Evolutionary conservation across 2,797 vertebrate species (phyloP), one percentile per base, ranked within the genome.

Genomic region (Propithecus deckenii): DNA sequence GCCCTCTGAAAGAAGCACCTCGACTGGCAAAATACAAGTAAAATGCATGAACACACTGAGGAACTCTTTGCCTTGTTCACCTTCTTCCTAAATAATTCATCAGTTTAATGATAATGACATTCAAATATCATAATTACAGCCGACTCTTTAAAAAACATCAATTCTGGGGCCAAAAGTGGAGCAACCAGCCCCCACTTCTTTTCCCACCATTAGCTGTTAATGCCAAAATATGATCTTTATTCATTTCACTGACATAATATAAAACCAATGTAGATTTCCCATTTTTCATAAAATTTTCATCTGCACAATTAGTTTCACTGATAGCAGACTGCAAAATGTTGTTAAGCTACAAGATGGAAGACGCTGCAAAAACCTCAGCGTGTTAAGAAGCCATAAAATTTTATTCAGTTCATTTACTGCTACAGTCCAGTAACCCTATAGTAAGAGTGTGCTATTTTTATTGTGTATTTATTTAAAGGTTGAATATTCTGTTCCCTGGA

Each of bases 101-200:
- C 99, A 99, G 98, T 98, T 99, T 99, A 99, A 99, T 99, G 99
- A 99, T 99, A 99, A 99, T 99, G 99, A 99, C 99, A 99, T 99
- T 99, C 99, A 99, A 99, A 99, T 99, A 99, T 99, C 98, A 99
- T 99, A 99, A 99, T 99, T 99, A 99, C 98, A 99, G 98, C 98
- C 5, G 83, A 98, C 97, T 98, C 97, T 98, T 98, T 98, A 98
- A 98, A 98, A 98, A 98, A 97, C 97, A 98, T 98, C 97, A 98
- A 98, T 98, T 98, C 86, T 48, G 38, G 95, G 90, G 83, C 97
- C 96, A 93, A 97, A 98, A 98, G 98, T 95, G 52, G 89, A 98
- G 41, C 48, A 96, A 84, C 84, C 96, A 93, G 90, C 91, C 87
- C 91, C 89, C 67, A 95, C 92, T 94, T 38, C 93, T 95, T 97